Base-by-base conservation (phyloP, 2,797 vertebrate genomes). In the Lepus townsendii region DNA sequence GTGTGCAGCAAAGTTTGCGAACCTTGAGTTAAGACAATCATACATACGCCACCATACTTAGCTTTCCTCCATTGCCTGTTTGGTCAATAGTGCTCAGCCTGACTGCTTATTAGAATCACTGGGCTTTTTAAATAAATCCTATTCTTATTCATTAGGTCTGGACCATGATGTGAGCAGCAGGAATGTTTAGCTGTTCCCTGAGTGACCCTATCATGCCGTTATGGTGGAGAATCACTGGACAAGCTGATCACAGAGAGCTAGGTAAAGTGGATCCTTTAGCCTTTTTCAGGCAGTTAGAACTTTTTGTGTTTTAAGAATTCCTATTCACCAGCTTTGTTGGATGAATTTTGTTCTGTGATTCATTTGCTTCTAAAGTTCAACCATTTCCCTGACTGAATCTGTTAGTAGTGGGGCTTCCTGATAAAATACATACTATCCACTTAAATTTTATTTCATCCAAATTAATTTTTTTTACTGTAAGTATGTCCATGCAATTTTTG, bases 401-500 rank as follows among this genome's bases (percentile, higher is more conserved):
- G 30, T 72, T 80, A 42, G 27, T 80, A 73, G 66, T 54, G 78
- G 32, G 47, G 42, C 83, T 90, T 38, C 17, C 32, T 0, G 10
- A 22, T 52, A 84, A 84, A 90, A 94, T 27, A 52, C 26, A 83
- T 38, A 62, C 47, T 8, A 65, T 19, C n/a, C 65, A 42, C 38
- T 85, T 94, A 82, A 69, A 66, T 83, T 93, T 86, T 22, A 89
- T 77, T 62, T 93, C 26, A 52, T 63, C 19, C 83, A 83, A 85
- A 76, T 35, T 71, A 79, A 76, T 35, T 8, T 60, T 76, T 72
- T 88, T 83, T 42, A 32, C 27, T 69, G 6, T 52, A 87, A 68
- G 42, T 84, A 76, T 71, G 30, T 65, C 94, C 13, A 71, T 71
- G 66, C 13, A 78, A 26, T 68, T 75, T 88, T 88, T 85, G 10